These are phyloP conservation scores for Zaprionus kolodkinae DNA, from an alignment of 1,140 invertebrate species.

Conservation along the genomic window DNA sequence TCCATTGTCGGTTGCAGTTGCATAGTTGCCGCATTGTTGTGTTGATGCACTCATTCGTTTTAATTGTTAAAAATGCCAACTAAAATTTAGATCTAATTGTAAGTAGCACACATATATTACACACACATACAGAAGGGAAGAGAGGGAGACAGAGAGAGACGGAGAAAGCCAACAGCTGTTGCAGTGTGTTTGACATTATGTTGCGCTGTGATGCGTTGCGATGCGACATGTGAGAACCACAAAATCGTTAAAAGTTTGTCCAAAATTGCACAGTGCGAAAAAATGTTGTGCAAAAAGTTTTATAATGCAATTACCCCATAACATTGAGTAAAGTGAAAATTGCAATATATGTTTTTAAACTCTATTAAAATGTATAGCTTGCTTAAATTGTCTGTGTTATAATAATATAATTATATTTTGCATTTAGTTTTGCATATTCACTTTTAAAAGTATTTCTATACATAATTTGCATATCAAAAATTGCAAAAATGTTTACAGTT, in stretches of 20 bases:
- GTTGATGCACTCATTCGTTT: slow-evolving; percentile 62
- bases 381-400: too few relatives aligned
- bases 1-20: slow-evolving; percentile 2
- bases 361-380: not conserved
- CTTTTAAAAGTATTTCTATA: too few relatives aligned
- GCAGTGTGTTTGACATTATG: not conserved
- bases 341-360: not conserved
- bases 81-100: slow-evolving; percentile 48
- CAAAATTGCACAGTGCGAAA: not conserved
- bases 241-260: slow-evolving; percentile 5
- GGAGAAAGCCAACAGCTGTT: not conserved
- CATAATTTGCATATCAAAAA: too few relatives aligned
- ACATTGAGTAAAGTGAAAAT: not conserved
- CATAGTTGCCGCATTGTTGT: slow-evolving; percentile 7
- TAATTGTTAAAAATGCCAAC: slow-evolving; percentile 69
- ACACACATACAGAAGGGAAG: not conserved
- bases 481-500: too few relatives aligned
- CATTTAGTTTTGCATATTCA: too few relatives aligned
- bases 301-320: not conserved
- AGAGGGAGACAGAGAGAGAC: not conserved
- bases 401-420: too few relatives aligned
- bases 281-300: not conserved
- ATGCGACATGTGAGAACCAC: slow-evolving; percentile 3
- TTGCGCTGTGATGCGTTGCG: not conserved
- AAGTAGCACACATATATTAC: slow-evolving; percentile 27